These are phyloP conservation scores for Pheucticus melanocephalus DNA, from an alignment of 2,113 vertebrate species.

Conservation along the genomic window DNA sequence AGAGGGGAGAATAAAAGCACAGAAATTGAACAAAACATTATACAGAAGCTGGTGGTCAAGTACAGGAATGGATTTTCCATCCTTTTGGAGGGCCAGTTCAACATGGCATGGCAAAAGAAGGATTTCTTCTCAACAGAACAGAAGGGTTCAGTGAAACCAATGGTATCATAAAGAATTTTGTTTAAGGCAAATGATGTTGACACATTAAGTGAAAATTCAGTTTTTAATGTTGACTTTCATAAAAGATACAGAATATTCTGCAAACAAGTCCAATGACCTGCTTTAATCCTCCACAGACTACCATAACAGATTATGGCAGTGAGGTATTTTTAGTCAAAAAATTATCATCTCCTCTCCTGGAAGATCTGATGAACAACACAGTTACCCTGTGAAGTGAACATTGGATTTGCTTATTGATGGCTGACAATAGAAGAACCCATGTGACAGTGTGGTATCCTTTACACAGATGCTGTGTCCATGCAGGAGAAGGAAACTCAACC, in stretches of 20 bases:
- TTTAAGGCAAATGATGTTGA: background rate
- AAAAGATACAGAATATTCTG: background rate
- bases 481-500: background rate
- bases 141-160: background rate
- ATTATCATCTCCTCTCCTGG: background rate
- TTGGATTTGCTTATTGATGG: background rate
- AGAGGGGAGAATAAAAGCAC: background rate
- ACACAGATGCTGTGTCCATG: rapidly evolving
- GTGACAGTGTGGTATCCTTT: background rate
- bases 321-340: background rate
- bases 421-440: background rate
- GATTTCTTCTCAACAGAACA: background rate
- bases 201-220: background rate
- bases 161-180: background rate
- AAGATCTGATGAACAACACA: background rate
- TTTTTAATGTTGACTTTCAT: background rate
- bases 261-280: background rate
- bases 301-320: background rate
- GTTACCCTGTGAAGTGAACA: background rate
- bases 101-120: background rate
- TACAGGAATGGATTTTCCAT: background rate
- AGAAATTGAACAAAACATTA: background rate
- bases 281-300: background rate
- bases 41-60: background rate
- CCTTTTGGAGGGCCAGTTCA: background rate